Conservation (phyloP, 2,113 vertebrate genomes). For the Cephalopholis sonnerati region DNA sequence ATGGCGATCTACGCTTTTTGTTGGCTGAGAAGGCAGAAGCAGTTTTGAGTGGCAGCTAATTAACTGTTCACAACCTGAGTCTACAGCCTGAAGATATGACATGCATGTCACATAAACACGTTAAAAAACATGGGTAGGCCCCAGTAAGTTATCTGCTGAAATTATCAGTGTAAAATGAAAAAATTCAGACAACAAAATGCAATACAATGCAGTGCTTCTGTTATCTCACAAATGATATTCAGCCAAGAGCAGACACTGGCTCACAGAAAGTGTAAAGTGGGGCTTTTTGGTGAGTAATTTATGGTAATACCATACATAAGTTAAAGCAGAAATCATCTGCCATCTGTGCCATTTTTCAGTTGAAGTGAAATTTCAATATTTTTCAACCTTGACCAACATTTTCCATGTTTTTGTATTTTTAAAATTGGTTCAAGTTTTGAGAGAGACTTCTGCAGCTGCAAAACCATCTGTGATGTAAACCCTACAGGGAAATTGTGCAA, state of each 20-base stretch:
- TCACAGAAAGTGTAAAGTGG: background rate
- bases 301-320: background rate
- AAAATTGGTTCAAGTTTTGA: too few species aligned
- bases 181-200: background rate
- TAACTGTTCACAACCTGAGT: background rate
- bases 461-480: too few species aligned
- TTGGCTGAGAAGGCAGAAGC: background rate
- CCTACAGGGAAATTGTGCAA: too few species aligned
- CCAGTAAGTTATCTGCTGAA: background rate
- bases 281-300: background rate
- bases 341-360: background rate
- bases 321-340: background rate
- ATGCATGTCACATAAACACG: background rate
- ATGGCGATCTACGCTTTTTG: background rate
- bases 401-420: background rate
- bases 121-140: too few species aligned
- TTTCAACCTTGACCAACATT: too few species aligned
- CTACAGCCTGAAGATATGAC: background rate
- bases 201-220: background rate
- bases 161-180: background rate
- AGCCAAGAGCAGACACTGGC: background rate
- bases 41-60: background rate
- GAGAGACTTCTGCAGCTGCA: too few species aligned
- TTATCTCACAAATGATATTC: background rate
- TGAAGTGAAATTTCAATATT: too few species aligned